These are phyloP conservation scores for Motacilla tschutschensis DNA, from an alignment of 2,113 vertebrate species.

Conservation along the genomic window DNA sequence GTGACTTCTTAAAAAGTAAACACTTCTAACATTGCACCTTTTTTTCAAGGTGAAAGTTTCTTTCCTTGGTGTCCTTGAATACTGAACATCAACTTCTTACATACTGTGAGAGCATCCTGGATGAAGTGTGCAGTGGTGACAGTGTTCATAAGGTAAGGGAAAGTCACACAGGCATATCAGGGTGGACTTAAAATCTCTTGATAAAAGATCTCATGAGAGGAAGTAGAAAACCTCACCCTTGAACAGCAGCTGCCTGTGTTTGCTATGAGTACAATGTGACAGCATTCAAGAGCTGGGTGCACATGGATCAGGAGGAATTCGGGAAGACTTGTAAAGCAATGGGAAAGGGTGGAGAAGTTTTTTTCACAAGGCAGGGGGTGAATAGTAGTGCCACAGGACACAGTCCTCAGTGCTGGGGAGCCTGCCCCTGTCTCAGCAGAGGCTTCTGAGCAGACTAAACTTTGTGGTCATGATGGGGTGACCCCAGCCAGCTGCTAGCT, in stretches of 20 bases:
- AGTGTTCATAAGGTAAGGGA: background rate
- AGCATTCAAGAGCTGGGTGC: background rate
- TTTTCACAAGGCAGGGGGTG: background rate
- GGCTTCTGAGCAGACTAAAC: background rate
- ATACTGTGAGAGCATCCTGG: background rate
- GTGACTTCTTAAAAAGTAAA: background rate
- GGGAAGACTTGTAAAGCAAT: background rate
- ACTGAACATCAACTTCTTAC: background rate
- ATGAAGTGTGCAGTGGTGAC: background rate
- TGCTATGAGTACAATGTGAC: background rate
- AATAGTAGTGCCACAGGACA: background rate
- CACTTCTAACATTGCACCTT: background rate
- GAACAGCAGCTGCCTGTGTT: background rate
- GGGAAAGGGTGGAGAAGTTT: background rate
- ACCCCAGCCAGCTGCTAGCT: background rate
- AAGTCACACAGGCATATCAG: background rate
- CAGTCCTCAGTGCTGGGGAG: background rate
- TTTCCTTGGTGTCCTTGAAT: background rate
- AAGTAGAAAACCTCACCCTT: background rate
- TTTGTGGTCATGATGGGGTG: fast-evolving
- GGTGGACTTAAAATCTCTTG: background rate
- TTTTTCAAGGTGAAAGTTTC: background rate
- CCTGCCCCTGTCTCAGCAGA: background rate
- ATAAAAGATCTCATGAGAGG: background rate
- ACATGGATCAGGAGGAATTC: fast-evolving